A percentile compares a stretch with the other conserved stretches of the same genome.
Evolutionary conservation across 2,797 vertebrate species (phyloP).

Genomic region (Bucorvus abyssinicus): DNA sequence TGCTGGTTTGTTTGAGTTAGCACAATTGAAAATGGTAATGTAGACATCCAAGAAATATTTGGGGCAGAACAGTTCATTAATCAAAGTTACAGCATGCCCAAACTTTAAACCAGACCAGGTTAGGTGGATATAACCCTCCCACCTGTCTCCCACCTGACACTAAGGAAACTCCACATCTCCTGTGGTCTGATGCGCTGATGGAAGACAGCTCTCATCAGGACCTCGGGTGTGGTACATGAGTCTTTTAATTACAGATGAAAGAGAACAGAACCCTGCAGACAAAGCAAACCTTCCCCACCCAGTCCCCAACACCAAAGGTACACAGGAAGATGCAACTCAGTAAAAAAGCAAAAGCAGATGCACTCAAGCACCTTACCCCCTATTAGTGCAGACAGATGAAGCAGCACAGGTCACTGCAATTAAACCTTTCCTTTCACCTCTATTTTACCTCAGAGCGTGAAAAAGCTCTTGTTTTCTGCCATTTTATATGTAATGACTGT

Average conservation of each 20-base stretch:
- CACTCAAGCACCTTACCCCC: neutral
- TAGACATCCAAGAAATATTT: constrained; percentile 52
- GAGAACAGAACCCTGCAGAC: neutral
- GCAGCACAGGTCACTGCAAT: neutral
- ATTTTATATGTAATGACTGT: neutral
- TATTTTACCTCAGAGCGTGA: neutral
- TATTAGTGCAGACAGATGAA: neutral
- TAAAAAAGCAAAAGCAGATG: neutral
- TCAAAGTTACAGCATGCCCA: neutral
- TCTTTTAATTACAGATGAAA: neutral
- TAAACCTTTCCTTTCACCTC: neutral
- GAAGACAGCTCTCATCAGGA: neutral
- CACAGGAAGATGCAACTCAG: neutral
- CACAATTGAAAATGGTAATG: constrained; percentile 58
- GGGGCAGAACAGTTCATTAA: constrained; percentile 22
- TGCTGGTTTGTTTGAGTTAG: constrained; percentile 55
- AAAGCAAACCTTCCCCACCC: neutral
- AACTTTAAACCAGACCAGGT: neutral
- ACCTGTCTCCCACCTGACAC: neutral
- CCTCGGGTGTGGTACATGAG: neutral
- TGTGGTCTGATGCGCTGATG: neutral
- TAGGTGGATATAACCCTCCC: neutral
- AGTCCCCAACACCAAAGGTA: neutral
- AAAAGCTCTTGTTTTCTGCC: neutral
- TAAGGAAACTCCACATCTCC: neutral